Evolutionary conservation across 2,113 vertebrate genomes (phyloP), one percentile per base, ranked within the genome.

Genomic region (Corythornis madagascariensis): DNA sequence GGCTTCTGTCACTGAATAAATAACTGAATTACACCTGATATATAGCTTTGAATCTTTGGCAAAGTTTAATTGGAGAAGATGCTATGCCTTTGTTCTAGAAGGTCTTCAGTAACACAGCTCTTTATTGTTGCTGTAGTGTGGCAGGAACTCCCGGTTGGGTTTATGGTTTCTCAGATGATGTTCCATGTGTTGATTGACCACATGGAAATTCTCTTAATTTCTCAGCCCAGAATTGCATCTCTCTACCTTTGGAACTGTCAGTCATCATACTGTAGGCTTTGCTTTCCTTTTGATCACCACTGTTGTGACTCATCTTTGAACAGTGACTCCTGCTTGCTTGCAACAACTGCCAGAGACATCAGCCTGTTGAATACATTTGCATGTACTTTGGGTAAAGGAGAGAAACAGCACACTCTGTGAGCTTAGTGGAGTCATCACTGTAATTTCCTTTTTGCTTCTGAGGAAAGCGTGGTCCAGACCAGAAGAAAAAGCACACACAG

Each of bases 21-120:
- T 65, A 71, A 59, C 11, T 84, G 45, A 81, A 89, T 83, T 91
- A 83, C 28, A 33, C 9, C 83, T 78, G 47, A 87, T 78, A 35
- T 72, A 25, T 88, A 88, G 61, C 50, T 92, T 85, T 94, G 25
- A 38, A 38, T 89, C 29, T 81, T 78, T 71, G 47, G 70, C n/a
- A 38, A 59, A 86, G 21, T 89, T 71, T 81, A 92, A 56, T 92
- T 91, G 78, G 12, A 73, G 73, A 77, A 64, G 55, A 83, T 11
- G 75, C 61, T 78, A 14, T 95, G 86, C 90, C 10, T 31, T 64
- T 88, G 81, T 71, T 79, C 66, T 57, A 11, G 71, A 66, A 52
- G 91, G 40, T 93, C 83, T 92, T 84, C 75, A 93, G 31, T 84
- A 96, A 96, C 87, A 86, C 16, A 8, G 43, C n/a, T 82, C 92